phyloP scores from a whole-genome alignment of 2,113 vertebrate species.

The Daubentonia madagascariensis region DNA sequence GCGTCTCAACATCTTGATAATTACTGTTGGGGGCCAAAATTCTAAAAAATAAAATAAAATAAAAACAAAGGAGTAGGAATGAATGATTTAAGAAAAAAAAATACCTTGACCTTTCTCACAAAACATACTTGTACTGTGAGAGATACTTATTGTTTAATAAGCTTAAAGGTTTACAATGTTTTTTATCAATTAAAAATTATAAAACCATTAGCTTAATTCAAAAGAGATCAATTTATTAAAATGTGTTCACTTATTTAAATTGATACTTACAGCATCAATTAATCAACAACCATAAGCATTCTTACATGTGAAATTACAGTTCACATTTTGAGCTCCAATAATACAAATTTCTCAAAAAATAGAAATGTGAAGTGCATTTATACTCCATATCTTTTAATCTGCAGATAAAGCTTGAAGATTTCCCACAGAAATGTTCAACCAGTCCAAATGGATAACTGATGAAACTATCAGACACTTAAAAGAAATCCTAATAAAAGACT shows the following conservation, averaged over 20 bases:
- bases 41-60: constrained; percentile 80
- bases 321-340: neutral
- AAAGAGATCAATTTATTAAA: constrained; percentile 34
- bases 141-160: neutral
- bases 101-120: neutral
- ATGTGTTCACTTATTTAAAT: constrained; percentile 64
- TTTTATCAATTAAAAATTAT: constrained; percentile 38
- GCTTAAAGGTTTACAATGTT: neutral
- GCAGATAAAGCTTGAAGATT: neutral
- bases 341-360: neutral
- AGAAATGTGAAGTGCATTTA: neutral
- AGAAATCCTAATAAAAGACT: neutral
- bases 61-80: constrained; percentile 7
- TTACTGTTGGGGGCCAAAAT: constrained; percentile 87
- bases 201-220: constrained; percentile 51
- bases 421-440: neutral
- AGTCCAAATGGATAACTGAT: neutral
- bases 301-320: neutral
- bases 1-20: constrained; percentile 87
- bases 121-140: neutral
- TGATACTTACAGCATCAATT: constrained; percentile 17
- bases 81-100: constrained; percentile 50
- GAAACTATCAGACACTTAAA: neutral
- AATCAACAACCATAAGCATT: constrained; percentile 2
- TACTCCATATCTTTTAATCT: neutral